Conservation (phyloP, 2,888 invertebrate genomes). For the Pachliopta kotzebuea region DNA sequence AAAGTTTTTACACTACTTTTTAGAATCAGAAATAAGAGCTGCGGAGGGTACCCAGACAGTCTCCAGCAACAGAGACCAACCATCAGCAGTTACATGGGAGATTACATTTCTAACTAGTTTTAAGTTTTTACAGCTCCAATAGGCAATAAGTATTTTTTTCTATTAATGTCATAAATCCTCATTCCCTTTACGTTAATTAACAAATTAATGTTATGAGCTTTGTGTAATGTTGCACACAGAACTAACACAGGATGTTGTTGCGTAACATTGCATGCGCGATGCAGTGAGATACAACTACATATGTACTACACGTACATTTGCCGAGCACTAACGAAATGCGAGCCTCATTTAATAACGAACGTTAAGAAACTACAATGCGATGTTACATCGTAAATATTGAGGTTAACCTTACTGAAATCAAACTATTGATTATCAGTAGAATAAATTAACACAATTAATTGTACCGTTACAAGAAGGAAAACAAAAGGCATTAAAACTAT, state of each 20-base stretch:
- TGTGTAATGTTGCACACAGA: slow-evolving; percentile 38
- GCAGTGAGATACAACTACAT: slow-evolving; percentile 21
- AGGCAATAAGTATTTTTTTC: too few relatives aligned
- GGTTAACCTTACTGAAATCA: slow-evolving; percentile 26
- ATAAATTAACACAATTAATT: slow-evolving; percentile 30
- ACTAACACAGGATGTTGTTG: slow-evolving; percentile 39
- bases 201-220: not conserved
- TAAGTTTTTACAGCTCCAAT: too few relatives aligned
- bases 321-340: slow-evolving; percentile 14
- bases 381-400: slow-evolving; percentile 15
- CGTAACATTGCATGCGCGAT: slow-evolving; percentile 26
- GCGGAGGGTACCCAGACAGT: too few relatives aligned
- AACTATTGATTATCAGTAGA: slow-evolving; percentile 5
- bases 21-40: too few relatives aligned
- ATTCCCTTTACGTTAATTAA: too few relatives aligned
- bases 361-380: slow-evolving; percentile 28
- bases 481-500: not conserved
- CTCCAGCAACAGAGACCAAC: too few relatives aligned
- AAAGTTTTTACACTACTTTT: too few relatives aligned
- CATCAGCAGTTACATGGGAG: too few relatives aligned
- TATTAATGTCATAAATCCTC: too few relatives aligned
- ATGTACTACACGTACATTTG: slow-evolving; percentile 12
- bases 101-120: too few relatives aligned
- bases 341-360: slow-evolving; percentile 25
- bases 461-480: not conserved